A percentile compares a stretch with the other conserved stretches of the same genome.
Evolutionary conservation across 2,888 invertebrate genomes (phyloP).

Genomic region (Anodontia alba): DNA sequence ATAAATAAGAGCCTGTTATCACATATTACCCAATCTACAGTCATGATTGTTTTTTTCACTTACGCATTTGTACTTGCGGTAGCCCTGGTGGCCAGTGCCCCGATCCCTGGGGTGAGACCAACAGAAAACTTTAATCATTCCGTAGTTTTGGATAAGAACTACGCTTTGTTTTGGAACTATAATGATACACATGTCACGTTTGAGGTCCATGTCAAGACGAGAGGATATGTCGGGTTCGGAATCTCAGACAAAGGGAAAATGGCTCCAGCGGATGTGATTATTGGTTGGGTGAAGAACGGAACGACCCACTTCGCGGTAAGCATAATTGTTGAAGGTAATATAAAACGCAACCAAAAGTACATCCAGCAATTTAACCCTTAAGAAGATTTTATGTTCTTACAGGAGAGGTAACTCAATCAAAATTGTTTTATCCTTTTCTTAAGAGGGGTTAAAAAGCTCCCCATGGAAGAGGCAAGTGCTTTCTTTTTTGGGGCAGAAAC

Average conservation of each 20-base stretch:
- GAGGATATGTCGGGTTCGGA: constrained; percentile 94
- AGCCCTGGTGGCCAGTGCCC: neutral
- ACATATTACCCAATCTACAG: too few species aligned
- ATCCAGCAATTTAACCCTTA: too few species aligned
- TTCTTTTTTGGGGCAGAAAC: too few species aligned
- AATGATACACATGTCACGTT: constrained; percentile 66
- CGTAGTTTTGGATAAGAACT: constrained; percentile 55
- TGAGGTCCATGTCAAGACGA: constrained; percentile 67
- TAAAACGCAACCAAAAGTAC: too few species aligned
- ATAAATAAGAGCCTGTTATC: too few species aligned
- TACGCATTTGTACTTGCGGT: neutral
- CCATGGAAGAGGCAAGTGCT: too few species aligned
- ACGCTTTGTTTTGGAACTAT: constrained; percentile 67
- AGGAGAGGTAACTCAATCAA: too few species aligned
- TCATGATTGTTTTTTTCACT: neutral
- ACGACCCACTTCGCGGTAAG: constrained; percentile 60
- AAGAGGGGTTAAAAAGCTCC: too few species aligned
- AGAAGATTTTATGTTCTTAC: too few species aligned
- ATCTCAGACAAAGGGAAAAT: constrained; percentile 92
- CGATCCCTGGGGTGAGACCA: constrained; percentile 27
- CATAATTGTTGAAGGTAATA: too few species aligned
- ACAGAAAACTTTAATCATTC: constrained; percentile 54
- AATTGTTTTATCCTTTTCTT: too few species aligned
- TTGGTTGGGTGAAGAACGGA: constrained; percentile 91
- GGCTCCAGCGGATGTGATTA: constrained; percentile 93